Evolutionary conservation across 2,888 invertebrate genomes (phyloP), one percentile per base, ranked within the genome.

Genomic region (Vesta saturnalis): DNA sequence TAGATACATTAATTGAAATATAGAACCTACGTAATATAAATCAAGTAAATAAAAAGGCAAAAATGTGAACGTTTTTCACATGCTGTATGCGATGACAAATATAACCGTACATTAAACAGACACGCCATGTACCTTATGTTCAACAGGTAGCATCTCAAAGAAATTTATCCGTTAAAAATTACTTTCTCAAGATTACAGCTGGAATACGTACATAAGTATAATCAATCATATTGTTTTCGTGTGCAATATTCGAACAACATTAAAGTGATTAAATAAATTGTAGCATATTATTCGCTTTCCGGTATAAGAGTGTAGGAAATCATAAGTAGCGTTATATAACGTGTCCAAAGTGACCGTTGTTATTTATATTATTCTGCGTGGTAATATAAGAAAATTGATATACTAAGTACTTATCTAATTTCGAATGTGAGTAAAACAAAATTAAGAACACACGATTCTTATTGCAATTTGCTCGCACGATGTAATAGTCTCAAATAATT

Each of bases 301-400:
- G 71, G 61, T 71, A 71, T 69, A 63, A 39, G 63, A 66, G 60
- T 54, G 47, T 57, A 62, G 66, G 65, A 68, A 71, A 69, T 69
- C 69, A 60, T 60, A 62, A 60, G 64, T 67, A 65, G 46, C 70
- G 72, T 72, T 72, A 70, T 67, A 67, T 70, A 72, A 72, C 72
- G 69, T 72, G 60, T 63, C 59, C 60, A 58, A 65, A 67, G 54
- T 67, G 65, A 66, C 65, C 65, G 66, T 56, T 65, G 60, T 58
- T 16, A 8, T 15, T 5, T 55, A n/a, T n/a, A n/a, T n/a, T n/a
- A n/a, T n/a, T n/a, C 12, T 55, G 1, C 55, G 10, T 58, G 58
- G n/a, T 16, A 35, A 52, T 15, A 18, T 14, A 16, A 16, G 5
- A 12, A 52, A 15, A 6, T 14, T 52, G 12, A 6, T 52, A 52